phyloP scores from a whole-genome alignment of 2,888 invertebrate species.

The Platycheirus rosarum region DNA sequence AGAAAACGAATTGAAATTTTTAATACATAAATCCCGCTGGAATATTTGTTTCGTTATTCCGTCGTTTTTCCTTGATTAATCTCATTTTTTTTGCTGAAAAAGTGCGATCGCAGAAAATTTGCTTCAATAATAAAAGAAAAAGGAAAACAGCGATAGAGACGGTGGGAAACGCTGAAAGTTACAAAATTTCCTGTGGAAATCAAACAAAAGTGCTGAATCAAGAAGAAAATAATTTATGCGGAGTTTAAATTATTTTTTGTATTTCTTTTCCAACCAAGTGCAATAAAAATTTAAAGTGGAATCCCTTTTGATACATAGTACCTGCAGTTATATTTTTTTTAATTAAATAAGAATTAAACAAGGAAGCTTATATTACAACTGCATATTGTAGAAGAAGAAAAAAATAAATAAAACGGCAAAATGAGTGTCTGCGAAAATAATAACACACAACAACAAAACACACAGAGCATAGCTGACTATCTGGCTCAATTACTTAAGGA shows the following conservation, averaged over 20 bases:
- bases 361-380: slow-evolving; percentile 17
- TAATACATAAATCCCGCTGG: slow-evolving; percentile 35
- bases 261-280: slow-evolving; percentile 38
- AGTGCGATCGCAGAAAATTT: slow-evolving; percentile 48
- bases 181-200: slow-evolving; percentile 45
- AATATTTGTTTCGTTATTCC: slow-evolving; percentile 25
- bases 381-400: slow-evolving; percentile 22
- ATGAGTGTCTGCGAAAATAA: slow-evolving; percentile 83
- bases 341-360: neutral
- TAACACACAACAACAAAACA: slow-evolving; percentile 85
- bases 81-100: slow-evolving; percentile 34
- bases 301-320: slow-evolving; percentile 52
- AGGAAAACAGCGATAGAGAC: slow-evolving; percentile 39
- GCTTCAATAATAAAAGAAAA: too few species aligned
- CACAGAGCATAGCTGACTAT: slow-evolving; percentile 99
- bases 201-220: slow-evolving; percentile 61
- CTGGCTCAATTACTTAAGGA: slow-evolving; percentile 99
- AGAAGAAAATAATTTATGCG: slow-evolving; percentile 49
- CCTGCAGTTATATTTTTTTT: slow-evolving; percentile 42
- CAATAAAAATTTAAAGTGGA: slow-evolving; percentile 48
- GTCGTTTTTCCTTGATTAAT: slow-evolving; percentile 20
- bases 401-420: slow-evolving; percentile 73
- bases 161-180: slow-evolving; percentile 48
- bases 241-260: slow-evolving; percentile 37
- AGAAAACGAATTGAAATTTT: slow-evolving; percentile 57